Evolutionary conservation across 2,113 vertebrate genomes (phyloP), one percentile per base, ranked within the genome.

Genomic region (Phasianus colchicus): DNA sequence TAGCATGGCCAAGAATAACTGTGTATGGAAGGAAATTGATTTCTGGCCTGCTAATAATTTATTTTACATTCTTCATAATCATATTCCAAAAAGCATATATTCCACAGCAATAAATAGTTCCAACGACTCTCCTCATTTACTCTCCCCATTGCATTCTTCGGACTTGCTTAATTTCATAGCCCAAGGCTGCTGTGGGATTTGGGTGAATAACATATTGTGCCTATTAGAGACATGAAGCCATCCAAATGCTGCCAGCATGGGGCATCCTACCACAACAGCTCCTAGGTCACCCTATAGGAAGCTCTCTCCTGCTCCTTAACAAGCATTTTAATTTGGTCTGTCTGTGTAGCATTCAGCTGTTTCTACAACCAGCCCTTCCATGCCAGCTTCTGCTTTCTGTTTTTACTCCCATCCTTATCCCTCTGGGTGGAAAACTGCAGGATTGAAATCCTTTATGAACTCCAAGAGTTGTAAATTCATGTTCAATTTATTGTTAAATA

Each of bases 161-260:
- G 40, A 71, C 72, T 79, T 85, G n/a, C 52, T 85, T 83, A 66
- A 69, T 88, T 92, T 63, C 87, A 79, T 38, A 83, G 87, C 67
- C 67, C 57, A 83, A 63, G 72, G 72, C 67, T 63, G 57, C 80
- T 63, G 45, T 67, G 75, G 50, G 30, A 9, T 54, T 78, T 67
- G 36, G n/a, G 42, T 74, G 63, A 70, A 52, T 67, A 79, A 86
- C 71, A 54, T 42, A 25, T 29, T 40, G 73, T 52, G 14, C 32
- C 43, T 38, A 25, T 76, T 55, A 58, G 60, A 63, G 50, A 77
- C 1, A 15, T 48, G 17, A 52, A 85, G 36, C 32, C 65, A 86
- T 66, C 66, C 61, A n/a, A 84, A 55, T 40, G n/a, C 40, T 72
- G 40, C 58, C 70, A 42, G 43, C 2, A 10, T 9, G 7, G 30